Base-by-base conservation (phyloP, 2,888 invertebrate genomes). In the Eumerus sabulonum region DNA sequence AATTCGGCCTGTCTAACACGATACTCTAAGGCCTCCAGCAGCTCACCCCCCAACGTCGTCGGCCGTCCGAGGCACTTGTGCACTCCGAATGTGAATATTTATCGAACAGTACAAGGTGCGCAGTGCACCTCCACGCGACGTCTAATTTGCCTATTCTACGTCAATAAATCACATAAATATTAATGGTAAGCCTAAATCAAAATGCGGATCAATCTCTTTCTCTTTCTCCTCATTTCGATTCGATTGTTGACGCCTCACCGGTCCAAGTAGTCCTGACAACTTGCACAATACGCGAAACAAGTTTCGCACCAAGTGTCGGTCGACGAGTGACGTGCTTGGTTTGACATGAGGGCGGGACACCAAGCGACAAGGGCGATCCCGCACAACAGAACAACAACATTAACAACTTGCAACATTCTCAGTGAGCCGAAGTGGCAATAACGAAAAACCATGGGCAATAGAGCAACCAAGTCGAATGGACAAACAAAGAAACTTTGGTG, bases 101-200 rank as follows among this genome's bases (percentile, higher is more conserved):
- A n/a, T n/a, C 27, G 27, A 27, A 27, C 27, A 7, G 5, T 11
- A 40, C 12, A n/a, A n/a, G 40, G 40, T n/a, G 5, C 36, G 7
- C 11, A 36, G 36, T 36, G 40, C 35, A 18, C 14, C 45, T 50
- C 51, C 14, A 48, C 17, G 17, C 40, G 35, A 38, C 48, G 74
- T 63, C 70, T 66, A 64, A 76, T 76, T 76, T 81, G 76, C 76
- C 70, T 71, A 70, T 76, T 51, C 63, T 81, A 62, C 81, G 70
- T 71, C 81, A 81, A 81, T 81, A 81, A 76, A 70, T 81, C 76
- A 81, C 81, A 81, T 76, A 56, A 81, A 81, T 71, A 81, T 71
- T 81, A 70, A 81, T 81, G 66, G 64, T 56, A 57, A 53, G 35
- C 40, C 47, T 62, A 62, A 76, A 57, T 66, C 59, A 68, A 64